Base-by-base conservation (phyloP, 2,113 vertebrate species). In the Heterotilapia buettikoferi region DNA sequence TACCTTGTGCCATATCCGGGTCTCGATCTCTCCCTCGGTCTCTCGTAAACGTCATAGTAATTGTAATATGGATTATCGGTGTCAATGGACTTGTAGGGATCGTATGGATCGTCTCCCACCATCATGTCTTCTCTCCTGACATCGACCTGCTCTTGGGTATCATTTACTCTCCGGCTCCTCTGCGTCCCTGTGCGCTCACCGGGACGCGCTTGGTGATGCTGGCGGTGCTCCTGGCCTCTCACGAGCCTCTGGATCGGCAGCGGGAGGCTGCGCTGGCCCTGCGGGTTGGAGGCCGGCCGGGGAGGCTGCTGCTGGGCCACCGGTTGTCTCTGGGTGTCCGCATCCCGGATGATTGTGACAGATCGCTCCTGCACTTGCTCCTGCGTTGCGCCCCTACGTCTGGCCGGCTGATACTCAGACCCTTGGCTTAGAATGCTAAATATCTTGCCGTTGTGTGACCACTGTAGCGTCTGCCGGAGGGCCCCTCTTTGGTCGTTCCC, bases 11-110 rank as follows among this genome's bases (percentile, higher is more conserved):
- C 98, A 1, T 99, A 98, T 52, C 98, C 98, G 1, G 97, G 97
- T 92, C 98, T 96, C 40, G 96, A 82, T 88, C 97, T 96, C 84
- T 94, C 93, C 45, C 96, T 96, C 2, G 97, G 97, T 91, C 97
- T 95, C 86, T 98, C 98, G 19, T 99, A 99, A 1, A 97, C 97
- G 91, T 99, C 98, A 71, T 99, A 97, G 91, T 98, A 96, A 92
- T 99, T 99, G 94, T 99, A 99, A 84, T 98, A 98, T 1, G 98
- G 98, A 84, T 98, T 99, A 90, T 98, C 98, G 88, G 96, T 95
- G 57, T 99, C 98, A 1, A 89, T 93, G 90, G 97, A 98, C 91
- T 99, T 99, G 95, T 98, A 98, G 1, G 98, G 98, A 90, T 98
- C 97, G 89, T 98, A 98, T 1, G 98, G 98, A 78, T 99, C 98